Base-by-base conservation (phyloP, 2,113 vertebrate genomes). In the Phycodurus eques region DNA sequence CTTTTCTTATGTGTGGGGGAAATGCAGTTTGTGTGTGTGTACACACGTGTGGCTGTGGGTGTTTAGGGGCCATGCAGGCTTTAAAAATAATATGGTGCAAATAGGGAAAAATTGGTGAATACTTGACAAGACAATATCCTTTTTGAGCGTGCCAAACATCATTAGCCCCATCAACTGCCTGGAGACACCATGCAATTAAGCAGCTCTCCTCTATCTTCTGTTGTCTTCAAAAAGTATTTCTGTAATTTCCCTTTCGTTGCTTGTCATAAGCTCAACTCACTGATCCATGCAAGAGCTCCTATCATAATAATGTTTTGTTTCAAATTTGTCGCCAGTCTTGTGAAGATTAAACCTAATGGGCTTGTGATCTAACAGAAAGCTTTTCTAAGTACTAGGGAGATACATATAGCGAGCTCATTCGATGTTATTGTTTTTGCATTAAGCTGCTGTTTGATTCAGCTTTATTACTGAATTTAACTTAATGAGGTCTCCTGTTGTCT, bases 381-480 rank as follows among this genome's bases (percentile, higher is more conserved):
- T 59, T 47, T n/a, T 39, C 14, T 19, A 33, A 66, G 61, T 59
- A 53, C 7, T 47, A 10, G 7, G 12, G 53, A 33, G 51, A 67
- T 17, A 44, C 33, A 43, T 35, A 49, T 8, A 9, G 44, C 9
- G 22, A 44, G 31, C 33, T 61, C 53, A 71, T 77, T 47, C 17
- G 62, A 76, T 44, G 47, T 64, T 14, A 61, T 31, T 78, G 42
- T 9, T 68, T 76, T 68, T 64, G 67, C 22, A 62, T 11, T 60
- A 6, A 43, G 64, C 17, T 67, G n/a, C 43, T 53, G 31, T 67
- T 77, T 46, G 71, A 61, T 71, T 69, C 43, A 54, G 53, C 67
- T 75, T 49, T 43, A 73, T 68, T 74, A 80, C 78, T 56, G 53
- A 72, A 12, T 15, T 44, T 31, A 27, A 70, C 54, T 43, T 73